A percentile compares a stretch with the other conserved stretches of the same genome.
These are phyloP conservation scores for Dufourea novaeangliae DNA, from an alignment of 1,140 invertebrate genomes.

Conservation along the genomic window DNA sequence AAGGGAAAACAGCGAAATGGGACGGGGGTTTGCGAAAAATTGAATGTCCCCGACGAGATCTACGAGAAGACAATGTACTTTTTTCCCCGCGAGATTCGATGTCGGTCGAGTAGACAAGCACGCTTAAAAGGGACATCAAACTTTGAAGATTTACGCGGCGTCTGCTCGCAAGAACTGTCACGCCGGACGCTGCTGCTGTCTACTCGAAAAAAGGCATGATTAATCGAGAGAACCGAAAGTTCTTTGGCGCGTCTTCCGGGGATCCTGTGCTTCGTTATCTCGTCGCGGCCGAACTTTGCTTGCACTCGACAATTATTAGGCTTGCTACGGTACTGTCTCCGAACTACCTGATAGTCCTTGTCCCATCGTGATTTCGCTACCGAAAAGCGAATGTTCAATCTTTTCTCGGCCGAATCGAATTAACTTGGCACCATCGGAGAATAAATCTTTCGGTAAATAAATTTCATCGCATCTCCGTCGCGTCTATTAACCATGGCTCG, in stretches of 20 bases:
- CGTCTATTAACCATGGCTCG: not conserved
- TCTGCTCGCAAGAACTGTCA: slow-evolving; percentile 47
- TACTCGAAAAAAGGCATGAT: slow-evolving; percentile 47
- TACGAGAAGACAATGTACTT: slow-evolving; percentile 26
- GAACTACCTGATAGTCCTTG: not conserved
- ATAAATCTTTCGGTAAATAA: too few relatives aligned
- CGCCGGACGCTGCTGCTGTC: slow-evolving; percentile 7
- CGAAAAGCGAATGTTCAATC: not conserved
- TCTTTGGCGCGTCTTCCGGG: slow-evolving; percentile 38
- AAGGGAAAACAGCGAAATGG: slow-evolving; percentile 7
- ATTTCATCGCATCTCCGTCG: slow-evolving; percentile 11
- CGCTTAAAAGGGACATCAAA: slow-evolving; percentile 50
- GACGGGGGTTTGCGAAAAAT: not conserved
- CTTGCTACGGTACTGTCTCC: not conserved
- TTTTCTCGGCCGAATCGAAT: too few relatives aligned
- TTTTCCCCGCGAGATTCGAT: slow-evolving; percentile 27
- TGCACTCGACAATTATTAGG: not conserved
- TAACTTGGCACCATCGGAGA: too few relatives aligned
- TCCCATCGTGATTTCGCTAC: not conserved
- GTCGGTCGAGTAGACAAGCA: slow-evolving; percentile 30
- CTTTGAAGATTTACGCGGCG: slow-evolving; percentile 59
- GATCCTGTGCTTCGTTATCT: slow-evolving; percentile 7
- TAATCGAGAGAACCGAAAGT: slow-evolving; percentile 56
- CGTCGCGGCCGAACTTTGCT: not conserved
- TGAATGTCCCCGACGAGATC: slow-evolving; percentile 38